phyloP scores from a whole-genome alignment of 1,140 invertebrate species.

The Panonychus citri region DNA sequence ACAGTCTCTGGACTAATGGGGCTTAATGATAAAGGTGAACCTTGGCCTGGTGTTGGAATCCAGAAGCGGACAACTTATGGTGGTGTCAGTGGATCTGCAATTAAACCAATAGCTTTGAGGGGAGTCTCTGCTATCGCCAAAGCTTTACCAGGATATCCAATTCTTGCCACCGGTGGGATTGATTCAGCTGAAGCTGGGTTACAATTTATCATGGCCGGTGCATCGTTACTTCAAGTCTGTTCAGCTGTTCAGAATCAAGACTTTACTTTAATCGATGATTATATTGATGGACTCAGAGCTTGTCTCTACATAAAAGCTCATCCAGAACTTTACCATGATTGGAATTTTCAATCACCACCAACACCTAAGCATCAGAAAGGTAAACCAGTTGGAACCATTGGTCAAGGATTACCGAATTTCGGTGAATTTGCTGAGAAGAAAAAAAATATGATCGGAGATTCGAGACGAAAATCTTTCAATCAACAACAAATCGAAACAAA shows the following conservation, averaged over 20 bases:
- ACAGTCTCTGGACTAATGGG: constrained; percentile 84
- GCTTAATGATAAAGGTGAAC: constrained; percentile 43
- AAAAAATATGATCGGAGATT: constrained; percentile 39
- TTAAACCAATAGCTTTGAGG: constrained; percentile 65
- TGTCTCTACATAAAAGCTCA: constrained; percentile 57
- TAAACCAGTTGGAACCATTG: constrained; percentile 45
- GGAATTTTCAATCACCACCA: constrained; percentile 85
- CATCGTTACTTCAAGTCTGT: constrained; percentile 71
- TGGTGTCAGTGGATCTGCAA: constrained; percentile 85
- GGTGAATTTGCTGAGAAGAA: constrained; percentile 52
- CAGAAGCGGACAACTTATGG: constrained; percentile 75
- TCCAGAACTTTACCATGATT: constrained; percentile 33
- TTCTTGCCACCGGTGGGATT: constrained; percentile 81
- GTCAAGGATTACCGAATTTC: constrained; percentile 54
- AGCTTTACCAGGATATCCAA: constrained; percentile 60
- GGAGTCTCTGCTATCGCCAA: constrained; percentile 67
- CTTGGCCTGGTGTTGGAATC: constrained; percentile 73
- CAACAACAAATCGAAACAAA: background rate
- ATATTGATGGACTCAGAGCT: constrained; percentile 65
- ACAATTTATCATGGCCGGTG: constrained; percentile 58
- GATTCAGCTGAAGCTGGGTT: constrained; percentile 81
- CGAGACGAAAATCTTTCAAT: constrained; percentile 3
- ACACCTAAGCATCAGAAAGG: constrained; percentile 67
- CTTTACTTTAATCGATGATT: constrained; percentile 82
- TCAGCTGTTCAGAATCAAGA: constrained; percentile 97